These are phyloP conservation scores for Potorous gilbertii DNA, from an alignment of 2,797 vertebrate genomes.

Conservation along the genomic window DNA sequence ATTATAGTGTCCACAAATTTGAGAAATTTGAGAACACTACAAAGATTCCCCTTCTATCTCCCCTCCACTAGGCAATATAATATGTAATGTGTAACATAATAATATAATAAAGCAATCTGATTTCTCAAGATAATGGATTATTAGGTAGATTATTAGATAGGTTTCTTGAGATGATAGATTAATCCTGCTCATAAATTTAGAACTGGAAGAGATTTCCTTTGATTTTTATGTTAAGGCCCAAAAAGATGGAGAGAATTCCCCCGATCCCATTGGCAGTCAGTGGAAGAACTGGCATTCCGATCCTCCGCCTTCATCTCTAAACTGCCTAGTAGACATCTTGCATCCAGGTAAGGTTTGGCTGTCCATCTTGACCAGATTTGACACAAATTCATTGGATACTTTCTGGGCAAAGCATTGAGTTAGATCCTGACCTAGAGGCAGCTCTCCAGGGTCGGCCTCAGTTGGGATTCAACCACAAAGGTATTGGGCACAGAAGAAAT, in stretches of 20 bases:
- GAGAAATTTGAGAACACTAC: neutral
- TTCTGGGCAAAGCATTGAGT: neutral
- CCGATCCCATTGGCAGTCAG: neutral
- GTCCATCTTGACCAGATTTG: neutral
- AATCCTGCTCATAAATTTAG: neutral
- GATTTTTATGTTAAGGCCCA: neutral
- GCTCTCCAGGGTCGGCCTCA: neutral
- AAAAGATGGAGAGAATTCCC: neutral
- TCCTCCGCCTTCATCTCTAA: neutral
- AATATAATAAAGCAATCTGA: neutral
- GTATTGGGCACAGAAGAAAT: neutral
- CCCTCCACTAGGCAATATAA: neutral
- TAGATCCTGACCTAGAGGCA: neutral
- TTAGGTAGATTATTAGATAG: neutral
- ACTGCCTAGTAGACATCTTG: neutral
- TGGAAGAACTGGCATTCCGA: neutral
- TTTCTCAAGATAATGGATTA: neutral
- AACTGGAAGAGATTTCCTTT: neutral
- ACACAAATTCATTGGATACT: neutral
- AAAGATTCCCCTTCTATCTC: neutral
- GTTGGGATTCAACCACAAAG: neutral
- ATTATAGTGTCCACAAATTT: neutral
- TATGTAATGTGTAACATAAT: too few relatives aligned
- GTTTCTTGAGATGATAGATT: neutral
- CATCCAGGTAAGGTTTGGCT: neutral